A percentile compares a stretch with the other conserved stretches of the same genome.
These are phyloP conservation scores for Calameuta filiformis DNA, from an alignment of 2,888 invertebrate genomes.

Conservation along the genomic window DNA sequence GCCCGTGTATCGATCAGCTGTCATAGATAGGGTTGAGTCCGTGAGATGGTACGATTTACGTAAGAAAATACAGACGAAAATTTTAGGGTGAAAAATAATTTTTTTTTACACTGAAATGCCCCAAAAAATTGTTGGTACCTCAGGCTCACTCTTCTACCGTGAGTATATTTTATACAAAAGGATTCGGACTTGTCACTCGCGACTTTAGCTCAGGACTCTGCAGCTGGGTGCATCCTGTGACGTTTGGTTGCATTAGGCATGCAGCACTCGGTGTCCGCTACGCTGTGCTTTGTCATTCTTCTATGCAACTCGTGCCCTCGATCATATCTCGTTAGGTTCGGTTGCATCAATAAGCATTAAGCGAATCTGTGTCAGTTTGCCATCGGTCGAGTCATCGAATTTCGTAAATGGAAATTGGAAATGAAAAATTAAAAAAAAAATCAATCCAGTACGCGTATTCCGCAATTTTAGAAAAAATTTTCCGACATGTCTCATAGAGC, in stretches of 20 bases:
- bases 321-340: constrained; percentile 40
- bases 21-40: neutral
- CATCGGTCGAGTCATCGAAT: neutral
- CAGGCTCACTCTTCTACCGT: neutral
- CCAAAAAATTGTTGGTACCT: too few relatives aligned
- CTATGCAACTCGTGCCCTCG: constrained; percentile 51
- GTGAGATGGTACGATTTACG: neutral
- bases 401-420: too few relatives aligned
- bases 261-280: constrained; percentile 32
- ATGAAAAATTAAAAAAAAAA: too few relatives aligned
- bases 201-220: neutral
- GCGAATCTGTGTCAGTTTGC: neutral
- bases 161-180: neutral
- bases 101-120: too few relatives aligned
- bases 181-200: neutral
- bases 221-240: neutral
- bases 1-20: neutral
- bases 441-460: too few relatives aligned
- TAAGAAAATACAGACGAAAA: neutral
- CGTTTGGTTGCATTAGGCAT: constrained; percentile 24
- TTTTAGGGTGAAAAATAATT: too few relatives aligned
- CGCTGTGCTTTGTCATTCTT: constrained; percentile 41
- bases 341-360: constrained; percentile 16
- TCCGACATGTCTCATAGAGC: neutral
- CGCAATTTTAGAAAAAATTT: too few relatives aligned